Conservation (phyloP, 37 sponge, comb jelly and placozoan species). For the Chondrilla cf. caribensis region DNA sequence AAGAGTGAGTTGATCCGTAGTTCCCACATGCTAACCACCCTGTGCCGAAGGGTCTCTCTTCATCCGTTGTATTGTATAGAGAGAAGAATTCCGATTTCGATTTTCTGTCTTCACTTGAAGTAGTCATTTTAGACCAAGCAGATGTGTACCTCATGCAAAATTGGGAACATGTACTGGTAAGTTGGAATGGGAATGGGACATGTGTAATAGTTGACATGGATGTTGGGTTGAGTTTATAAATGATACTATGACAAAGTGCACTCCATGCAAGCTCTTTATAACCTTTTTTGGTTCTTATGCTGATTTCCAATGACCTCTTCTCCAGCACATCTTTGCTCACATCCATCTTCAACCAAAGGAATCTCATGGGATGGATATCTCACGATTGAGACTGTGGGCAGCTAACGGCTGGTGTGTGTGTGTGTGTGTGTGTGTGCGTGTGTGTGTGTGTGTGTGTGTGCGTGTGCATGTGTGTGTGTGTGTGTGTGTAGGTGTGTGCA, state of each 20-base stretch:
- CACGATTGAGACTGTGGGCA: conserved; percentile 80
- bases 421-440: not conserved
- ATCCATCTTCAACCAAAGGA: conserved; percentile 70
- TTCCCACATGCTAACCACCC: no score
- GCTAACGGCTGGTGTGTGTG: conserved; percentile 60
- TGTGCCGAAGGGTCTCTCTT: no score
- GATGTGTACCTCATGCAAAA: conserved; percentile 99
- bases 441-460: no score
- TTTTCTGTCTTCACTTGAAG: conserved; percentile 93
- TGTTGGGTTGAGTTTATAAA: not conserved
- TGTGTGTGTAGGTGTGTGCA: no score
- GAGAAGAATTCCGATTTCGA: conserved; percentile 88
- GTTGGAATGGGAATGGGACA: not conserved
- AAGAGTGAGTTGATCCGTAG: conserved; percentile 72
- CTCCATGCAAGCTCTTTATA: no score
- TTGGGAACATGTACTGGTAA: conserved; percentile 87
- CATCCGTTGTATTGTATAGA: no score
- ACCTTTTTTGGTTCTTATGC: no score
- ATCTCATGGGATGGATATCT: conserved; percentile 82
- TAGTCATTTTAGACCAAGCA: conserved; percentile 80
- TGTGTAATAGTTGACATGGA: not conserved
- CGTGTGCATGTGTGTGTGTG: no score
- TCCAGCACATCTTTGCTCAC: conserved; percentile 59
- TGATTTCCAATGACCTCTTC: no score
- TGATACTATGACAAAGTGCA: not conserved